phyloP scores from a whole-genome alignment of 2,113 vertebrate species.

The Pangasianodon gigas region DNA sequence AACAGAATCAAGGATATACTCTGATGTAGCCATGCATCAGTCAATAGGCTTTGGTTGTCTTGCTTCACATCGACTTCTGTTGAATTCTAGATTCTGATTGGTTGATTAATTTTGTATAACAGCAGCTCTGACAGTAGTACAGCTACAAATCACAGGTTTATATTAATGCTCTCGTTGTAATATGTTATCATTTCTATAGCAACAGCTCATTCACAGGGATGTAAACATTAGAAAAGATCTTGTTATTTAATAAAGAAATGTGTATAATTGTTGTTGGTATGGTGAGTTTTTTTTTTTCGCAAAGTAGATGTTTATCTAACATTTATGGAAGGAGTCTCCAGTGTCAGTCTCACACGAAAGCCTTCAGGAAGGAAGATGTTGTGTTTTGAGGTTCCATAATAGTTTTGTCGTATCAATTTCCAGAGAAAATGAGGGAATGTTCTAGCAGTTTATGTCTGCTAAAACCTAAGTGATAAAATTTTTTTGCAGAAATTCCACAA shows the following conservation, averaged over 20 bases:
- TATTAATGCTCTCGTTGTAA: no score
- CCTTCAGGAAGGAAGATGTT: not conserved
- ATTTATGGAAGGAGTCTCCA: no score
- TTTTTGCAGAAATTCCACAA: no score
- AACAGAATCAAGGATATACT: not conserved
- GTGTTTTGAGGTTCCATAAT: not conserved
- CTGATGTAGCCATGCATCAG: not conserved
- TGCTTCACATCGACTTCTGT: not conserved
- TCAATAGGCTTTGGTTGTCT: not conserved
- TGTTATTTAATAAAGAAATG: not conserved
- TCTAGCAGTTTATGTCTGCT: not conserved
- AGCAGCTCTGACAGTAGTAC: not conserved
- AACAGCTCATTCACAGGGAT: no score
- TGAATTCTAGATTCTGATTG: not conserved
- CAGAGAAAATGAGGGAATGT: no score
- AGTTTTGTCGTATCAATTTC: not conserved
- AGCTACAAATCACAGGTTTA: not conserved
- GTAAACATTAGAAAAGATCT: not conserved
- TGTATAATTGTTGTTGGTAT: not conserved
- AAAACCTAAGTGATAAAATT: not conserved
- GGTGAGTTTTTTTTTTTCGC: no score
- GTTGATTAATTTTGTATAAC: not conserved
- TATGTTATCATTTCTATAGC: not conserved
- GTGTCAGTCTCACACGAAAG: no score
- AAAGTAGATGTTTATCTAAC: no score